Percentiles rank a stretch among this genome's conserved stretches.
Conservation (phyloP, 2,113 vertebrate genomes). For the Fulica atra region DNA sequence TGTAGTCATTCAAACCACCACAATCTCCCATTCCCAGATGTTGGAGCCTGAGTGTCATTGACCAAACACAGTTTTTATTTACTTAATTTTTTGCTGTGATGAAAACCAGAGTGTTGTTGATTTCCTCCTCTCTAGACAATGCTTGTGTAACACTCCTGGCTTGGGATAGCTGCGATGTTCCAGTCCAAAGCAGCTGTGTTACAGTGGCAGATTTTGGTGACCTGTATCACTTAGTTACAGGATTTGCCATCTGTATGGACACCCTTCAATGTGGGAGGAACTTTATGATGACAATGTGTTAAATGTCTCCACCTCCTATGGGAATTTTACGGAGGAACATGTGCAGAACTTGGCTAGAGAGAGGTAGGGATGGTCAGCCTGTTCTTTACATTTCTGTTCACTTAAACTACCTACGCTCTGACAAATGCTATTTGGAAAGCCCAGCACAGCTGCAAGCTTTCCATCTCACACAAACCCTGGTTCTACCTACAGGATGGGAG, state of each 20-base stretch:
- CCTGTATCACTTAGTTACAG: background rate
- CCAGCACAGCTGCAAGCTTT: background rate
- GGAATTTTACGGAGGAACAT: background rate
- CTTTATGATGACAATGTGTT: background rate
- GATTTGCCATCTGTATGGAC: constrained; percentile 17
- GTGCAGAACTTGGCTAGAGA: background rate
- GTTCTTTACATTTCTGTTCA: background rate
- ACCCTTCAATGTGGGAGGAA: background rate
- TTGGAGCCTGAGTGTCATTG: background rate
- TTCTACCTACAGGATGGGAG: background rate
- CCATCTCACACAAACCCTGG: background rate
- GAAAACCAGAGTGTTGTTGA: background rate
- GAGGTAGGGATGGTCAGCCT: background rate
- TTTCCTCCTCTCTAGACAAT: constrained; percentile 10
- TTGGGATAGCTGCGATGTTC: background rate
- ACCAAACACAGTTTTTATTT: background rate
- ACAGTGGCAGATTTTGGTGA: background rate
- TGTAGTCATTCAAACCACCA: background rate
- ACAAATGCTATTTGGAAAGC: constrained; percentile 7
- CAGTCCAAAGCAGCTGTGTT: constrained; percentile 52
- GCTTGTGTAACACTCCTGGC: constrained; percentile 24
- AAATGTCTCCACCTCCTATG: background rate
- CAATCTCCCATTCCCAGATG: background rate
- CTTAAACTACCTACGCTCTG: background rate
- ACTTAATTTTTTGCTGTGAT: background rate